These are phyloP conservation scores for Prietella phreatophila DNA, from an alignment of 2,113 vertebrate species.

Conservation along the genomic window DNA sequence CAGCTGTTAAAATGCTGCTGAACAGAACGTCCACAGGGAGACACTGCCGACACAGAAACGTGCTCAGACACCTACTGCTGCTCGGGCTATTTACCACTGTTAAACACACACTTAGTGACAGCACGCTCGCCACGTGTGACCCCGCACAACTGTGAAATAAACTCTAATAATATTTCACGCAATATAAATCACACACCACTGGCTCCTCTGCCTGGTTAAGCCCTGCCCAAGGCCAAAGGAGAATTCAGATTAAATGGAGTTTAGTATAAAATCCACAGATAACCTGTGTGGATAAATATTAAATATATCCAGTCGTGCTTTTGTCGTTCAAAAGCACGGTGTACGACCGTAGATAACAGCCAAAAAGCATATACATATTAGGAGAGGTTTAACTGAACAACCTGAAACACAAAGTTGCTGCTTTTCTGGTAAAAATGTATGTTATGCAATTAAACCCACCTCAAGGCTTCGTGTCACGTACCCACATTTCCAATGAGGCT, in stretches of 20 bases:
- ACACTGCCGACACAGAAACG: constrained; percentile 50
- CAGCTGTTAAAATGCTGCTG: constrained; percentile 50
- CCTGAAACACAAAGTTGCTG: neutral
- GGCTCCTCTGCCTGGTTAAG: neutral
- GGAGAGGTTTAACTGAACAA: neutral
- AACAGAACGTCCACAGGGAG: constrained; percentile 56
- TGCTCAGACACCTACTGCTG: constrained; percentile 32
- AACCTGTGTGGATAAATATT: neutral
- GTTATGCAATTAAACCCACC: neutral
- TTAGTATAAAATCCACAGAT: neutral
- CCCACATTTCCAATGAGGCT: too few relatives aligned
- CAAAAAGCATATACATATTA: neutral
- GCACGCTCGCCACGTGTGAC: constrained; percentile 28
- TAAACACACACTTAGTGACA: constrained; percentile 43
- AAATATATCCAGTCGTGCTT: neutral
- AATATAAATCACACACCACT: constrained; percentile 1
- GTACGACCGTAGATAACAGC: neutral
- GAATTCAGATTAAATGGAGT: neutral
- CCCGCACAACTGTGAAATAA: constrained; percentile 21
- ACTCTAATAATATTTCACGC: constrained; percentile 12
- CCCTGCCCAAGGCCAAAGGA: constrained; percentile 9
- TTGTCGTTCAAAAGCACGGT: neutral
- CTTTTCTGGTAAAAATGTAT: neutral
- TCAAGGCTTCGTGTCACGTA: neutral
- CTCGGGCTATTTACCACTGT: constrained; percentile 45